Evolutionary conservation across 2,113 vertebrate species (phyloP).

Genomic region (Boulengeromyrus knoepffleri): DNA sequence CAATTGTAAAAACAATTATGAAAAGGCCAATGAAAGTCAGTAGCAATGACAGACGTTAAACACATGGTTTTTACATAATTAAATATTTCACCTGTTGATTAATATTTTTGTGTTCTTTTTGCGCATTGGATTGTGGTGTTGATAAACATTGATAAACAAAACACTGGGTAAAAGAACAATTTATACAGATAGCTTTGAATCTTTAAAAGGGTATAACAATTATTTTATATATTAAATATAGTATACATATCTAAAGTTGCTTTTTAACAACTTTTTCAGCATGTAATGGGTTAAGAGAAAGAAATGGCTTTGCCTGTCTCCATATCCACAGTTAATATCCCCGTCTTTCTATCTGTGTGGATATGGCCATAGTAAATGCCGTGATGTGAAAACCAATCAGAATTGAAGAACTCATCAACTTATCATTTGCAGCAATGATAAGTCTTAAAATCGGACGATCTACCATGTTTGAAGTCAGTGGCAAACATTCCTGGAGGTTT

Average conservation of each 20-base stretch:
- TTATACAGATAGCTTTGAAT: background rate
- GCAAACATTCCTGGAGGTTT: background rate
- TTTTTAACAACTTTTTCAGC: background rate
- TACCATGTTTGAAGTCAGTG: background rate
- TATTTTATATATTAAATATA: background rate
- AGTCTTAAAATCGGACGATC: background rate
- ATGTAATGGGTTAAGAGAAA: background rate
- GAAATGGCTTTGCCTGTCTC: background rate
- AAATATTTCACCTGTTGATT: slow-evolving; percentile 3
- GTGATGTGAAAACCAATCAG: background rate
- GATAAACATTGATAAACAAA: background rate
- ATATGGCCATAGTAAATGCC: background rate
- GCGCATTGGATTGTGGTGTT: background rate
- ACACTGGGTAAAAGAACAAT: background rate
- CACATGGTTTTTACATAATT: background rate
- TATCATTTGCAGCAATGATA: background rate
- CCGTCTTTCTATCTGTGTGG: background rate
- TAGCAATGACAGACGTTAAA: background rate
- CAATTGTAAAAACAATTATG: background rate
- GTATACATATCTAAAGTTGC: background rate
- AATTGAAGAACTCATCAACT: background rate
- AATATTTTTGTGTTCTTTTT: background rate
- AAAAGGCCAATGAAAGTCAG: background rate
- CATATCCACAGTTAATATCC: background rate
- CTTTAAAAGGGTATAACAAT: background rate